Evolutionary conservation across 2,888 invertebrate species (phyloP).

Genomic region (Drosophila mimica): DNA sequence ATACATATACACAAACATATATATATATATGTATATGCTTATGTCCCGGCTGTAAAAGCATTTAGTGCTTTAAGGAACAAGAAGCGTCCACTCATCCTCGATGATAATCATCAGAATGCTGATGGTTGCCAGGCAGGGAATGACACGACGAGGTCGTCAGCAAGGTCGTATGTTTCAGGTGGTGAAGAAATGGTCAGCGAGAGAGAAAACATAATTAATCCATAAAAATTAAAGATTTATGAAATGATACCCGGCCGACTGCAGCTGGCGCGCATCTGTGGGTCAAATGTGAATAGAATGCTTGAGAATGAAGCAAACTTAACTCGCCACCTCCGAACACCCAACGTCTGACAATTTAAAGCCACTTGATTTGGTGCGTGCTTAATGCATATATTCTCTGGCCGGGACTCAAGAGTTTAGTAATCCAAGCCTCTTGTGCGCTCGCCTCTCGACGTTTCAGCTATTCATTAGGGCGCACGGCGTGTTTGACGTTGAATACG

Average conservation of each 20-base stretch:
- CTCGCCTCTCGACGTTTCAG: conserved; percentile 56
- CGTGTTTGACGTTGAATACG: conserved; percentile 27
- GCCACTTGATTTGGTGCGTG: conserved; percentile 76
- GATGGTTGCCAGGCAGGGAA: conserved; percentile 18
- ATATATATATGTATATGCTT: background rate
- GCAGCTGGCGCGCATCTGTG: conserved; percentile 23
- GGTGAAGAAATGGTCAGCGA: conserved; percentile 10
- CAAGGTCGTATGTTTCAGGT: conserved; percentile 54
- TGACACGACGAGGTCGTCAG: conserved; percentile 62
- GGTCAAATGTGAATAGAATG: conserved; percentile 9
- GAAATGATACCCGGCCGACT: conserved; percentile 50
- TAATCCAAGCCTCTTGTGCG: conserved; percentile 58
- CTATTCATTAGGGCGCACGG: conserved; percentile 56
- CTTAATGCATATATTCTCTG: conserved; percentile 68
- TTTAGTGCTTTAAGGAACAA: conserved; percentile 36
- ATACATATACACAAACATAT: background rate
- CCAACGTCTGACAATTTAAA: conserved; percentile 67
- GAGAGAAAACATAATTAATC: conserved; percentile 58
- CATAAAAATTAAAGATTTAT: conserved; percentile 76
- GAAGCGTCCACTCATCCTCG: conserved; percentile 32
- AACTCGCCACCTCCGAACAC: conserved; percentile 17
- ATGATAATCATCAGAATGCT: conserved; percentile 18
- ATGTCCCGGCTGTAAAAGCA: conserved; percentile 41
- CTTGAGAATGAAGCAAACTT: conserved; percentile 42
- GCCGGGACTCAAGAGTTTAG: conserved; percentile 47